Evolutionary conservation across 1,140 invertebrate genomes (phyloP).

Genomic region (Drosophila sechellia): DNA sequence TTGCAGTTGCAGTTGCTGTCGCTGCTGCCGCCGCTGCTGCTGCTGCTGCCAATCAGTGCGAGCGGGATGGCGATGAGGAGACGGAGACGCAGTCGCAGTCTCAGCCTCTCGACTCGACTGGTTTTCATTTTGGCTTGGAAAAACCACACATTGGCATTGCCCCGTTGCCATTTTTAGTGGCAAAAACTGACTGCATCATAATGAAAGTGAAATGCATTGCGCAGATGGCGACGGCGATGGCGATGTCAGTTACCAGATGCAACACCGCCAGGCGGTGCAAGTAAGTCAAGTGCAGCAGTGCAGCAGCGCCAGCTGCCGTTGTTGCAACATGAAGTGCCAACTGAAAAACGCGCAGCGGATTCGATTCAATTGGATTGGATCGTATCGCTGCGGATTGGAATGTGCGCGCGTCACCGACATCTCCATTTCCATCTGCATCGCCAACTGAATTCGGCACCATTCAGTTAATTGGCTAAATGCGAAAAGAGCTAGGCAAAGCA

Average conservation of each 20-base stretch:
- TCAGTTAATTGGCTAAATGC: conserved; percentile 67
- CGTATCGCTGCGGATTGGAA: conserved; percentile 58
- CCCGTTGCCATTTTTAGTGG: conserved; percentile 79
- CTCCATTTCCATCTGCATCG: conserved; percentile 25
- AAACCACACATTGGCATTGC: conserved; percentile 77
- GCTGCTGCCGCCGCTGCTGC: conserved; percentile 48
- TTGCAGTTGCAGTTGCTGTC: conserved; percentile 16
- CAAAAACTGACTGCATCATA: conserved; percentile 82
- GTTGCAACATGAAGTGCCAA: conserved; percentile 54
- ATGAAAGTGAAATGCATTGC: conserved; percentile 83
- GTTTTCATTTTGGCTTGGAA: conserved; percentile 81
- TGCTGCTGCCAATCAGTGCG: conserved; percentile 40
- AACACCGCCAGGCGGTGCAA: conserved; percentile 40
- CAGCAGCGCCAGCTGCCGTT: conserved; percentile 42
- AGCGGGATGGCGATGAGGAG: conserved; percentile 3
- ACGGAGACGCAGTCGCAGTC: conserved; percentile 34
- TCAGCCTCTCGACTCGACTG: conserved; percentile 60
- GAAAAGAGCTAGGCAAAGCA: conserved; percentile 45
- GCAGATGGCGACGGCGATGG: conserved; percentile 73
- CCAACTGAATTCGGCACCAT: conserved; percentile 64
- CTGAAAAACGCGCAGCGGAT: conserved; percentile 44
- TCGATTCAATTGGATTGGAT: conserved; percentile 49
- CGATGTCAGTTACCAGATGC: conserved; percentile 67
- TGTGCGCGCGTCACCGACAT: conserved; percentile 67
- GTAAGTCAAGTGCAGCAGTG: conserved; percentile 77